Evolutionary conservation across 2,113 vertebrate species (phyloP).

Genomic region (Indicator maculatus): DNA sequence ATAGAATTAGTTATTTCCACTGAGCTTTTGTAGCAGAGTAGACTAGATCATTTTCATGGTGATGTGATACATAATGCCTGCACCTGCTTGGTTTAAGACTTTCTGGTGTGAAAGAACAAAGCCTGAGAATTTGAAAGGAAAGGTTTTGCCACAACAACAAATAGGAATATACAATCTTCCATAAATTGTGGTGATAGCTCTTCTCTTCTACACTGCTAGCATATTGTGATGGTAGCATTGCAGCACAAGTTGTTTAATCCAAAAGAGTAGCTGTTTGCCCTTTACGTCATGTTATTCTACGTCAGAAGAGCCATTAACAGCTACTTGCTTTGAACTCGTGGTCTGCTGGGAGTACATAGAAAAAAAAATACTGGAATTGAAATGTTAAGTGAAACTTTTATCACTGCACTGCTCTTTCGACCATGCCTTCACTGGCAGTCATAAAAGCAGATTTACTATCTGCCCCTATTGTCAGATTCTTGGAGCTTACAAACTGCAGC

Average conservation of each 20-base stretch:
- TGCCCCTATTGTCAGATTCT: background rate
- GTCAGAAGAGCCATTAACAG: background rate
- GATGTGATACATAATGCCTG: background rate
- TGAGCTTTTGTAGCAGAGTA: background rate
- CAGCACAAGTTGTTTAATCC: background rate
- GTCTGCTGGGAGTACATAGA: background rate
- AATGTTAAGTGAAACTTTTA: background rate
- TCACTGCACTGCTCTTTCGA: background rate
- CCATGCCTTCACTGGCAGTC: background rate
- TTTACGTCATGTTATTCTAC: background rate
- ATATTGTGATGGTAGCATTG: no score
- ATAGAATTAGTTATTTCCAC: background rate
- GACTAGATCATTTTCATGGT: background rate
- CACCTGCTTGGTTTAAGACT: background rate
- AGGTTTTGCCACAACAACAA: background rate
- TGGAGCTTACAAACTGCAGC: background rate
- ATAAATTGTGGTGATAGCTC: background rate
- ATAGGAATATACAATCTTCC: background rate
- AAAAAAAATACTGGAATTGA: background rate
- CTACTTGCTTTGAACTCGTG: background rate
- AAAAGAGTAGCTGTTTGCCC: background rate
- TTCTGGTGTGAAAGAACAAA: background rate
- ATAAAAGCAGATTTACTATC: background rate
- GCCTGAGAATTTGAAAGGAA: background rate
- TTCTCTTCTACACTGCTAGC: background rate